These are phyloP conservation scores for Mus caroli DNA, from an alignment of 2,797 vertebrate species.

Conservation along the genomic window DNA sequence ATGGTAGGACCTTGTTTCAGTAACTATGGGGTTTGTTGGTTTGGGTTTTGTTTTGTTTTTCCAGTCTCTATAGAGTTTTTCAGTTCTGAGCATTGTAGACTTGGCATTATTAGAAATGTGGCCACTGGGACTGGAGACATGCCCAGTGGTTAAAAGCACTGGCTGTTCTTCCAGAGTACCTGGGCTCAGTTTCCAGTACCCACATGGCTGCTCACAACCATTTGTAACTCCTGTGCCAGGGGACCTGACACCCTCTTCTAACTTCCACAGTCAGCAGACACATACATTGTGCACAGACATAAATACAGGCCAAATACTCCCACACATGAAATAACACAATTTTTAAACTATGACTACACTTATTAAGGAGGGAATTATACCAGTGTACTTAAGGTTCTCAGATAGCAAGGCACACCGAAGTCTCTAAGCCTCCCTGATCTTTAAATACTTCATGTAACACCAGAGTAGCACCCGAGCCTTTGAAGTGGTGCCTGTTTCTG, in stretches of 20 bases:
- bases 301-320: background rate
- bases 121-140: background rate
- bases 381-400: background rate
- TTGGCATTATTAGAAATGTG: background rate
- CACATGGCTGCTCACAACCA: background rate
- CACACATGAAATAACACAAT: background rate
- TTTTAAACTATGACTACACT: background rate
- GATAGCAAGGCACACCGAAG: background rate
- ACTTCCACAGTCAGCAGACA: background rate
- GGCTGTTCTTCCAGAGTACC: background rate
- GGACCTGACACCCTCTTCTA: background rate
- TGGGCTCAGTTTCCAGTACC: too few relatives aligned
- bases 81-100: background rate
- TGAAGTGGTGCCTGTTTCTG: background rate
- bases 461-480: background rate
- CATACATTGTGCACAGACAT: background rate
- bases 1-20: background rate
- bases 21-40: background rate
- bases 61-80: conserved; percentile 17
- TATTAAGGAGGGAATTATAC: background rate
- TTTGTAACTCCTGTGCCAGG: background rate
- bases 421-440: background rate
- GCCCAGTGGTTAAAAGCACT: background rate
- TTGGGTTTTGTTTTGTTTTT: background rate
- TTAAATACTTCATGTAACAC: background rate